Percentiles rank a stretch among this genome's conserved stretches.
Evolutionary conservation across 2,113 vertebrate genomes (phyloP).

Genomic region (Toxotes jaculatrix): DNA sequence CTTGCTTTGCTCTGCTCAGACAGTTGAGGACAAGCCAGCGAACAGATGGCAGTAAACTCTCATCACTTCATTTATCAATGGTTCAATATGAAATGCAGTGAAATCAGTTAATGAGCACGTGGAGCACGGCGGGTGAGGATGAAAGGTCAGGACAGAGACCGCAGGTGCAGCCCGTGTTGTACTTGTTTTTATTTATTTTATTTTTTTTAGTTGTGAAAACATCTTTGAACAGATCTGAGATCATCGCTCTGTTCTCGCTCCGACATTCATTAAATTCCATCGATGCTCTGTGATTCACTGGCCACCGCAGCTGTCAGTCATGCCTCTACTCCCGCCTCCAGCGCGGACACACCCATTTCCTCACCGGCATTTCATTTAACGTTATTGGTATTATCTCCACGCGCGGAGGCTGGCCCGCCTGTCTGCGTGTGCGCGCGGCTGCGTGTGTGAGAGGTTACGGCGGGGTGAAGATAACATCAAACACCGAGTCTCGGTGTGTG

Average conservation of each 20-base stretch:
- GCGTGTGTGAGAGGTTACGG: slow-evolving; percentile 48
- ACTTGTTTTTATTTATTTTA: too few species aligned
- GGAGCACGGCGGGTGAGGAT: too few species aligned
- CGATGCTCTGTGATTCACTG: slow-evolving; percentile 5
- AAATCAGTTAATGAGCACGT: too few species aligned
- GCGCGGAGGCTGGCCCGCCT: not conserved
- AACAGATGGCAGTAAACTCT: too few species aligned
- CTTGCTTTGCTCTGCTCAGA: too few species aligned
- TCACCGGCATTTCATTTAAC: slow-evolving; percentile 48
- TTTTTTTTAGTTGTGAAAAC: too few species aligned
- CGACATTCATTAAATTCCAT: not conserved
- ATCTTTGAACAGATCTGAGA: too few species aligned
- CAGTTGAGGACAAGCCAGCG: too few species aligned
- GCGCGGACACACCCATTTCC: slow-evolving; percentile 68
- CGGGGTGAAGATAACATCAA: slow-evolving; percentile 54
- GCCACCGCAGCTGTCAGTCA: slow-evolving; percentile 63
- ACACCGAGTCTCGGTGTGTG: slow-evolving; percentile 1
- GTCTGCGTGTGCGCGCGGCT: not conserved
- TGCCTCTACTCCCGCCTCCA: slow-evolving; percentile 41
- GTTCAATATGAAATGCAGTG: too few species aligned
- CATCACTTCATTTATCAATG: too few species aligned
- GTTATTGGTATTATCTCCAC: slow-evolving; percentile 25
- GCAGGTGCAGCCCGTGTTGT: too few species aligned
- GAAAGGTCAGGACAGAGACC: too few species aligned
- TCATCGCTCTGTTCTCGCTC: not conserved